Evolutionary conservation across 2,113 vertebrate genomes (phyloP).

Genomic region (pig (Sus scrofa)): T2T-Sscrofa CM000826.6:120139501-120140000

Average conservation of each 20-base stretch:
- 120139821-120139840: not conserved
- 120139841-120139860: not conserved
- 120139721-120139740: not conserved
- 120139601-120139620: not conserved
- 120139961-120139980: slow-evolving; percentile 78
- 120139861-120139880: not conserved
- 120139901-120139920: slow-evolving; percentile 84
- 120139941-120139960: slow-evolving; percentile 85
- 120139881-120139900: not conserved
- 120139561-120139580: not conserved
- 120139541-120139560: not conserved
- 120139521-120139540: not conserved
- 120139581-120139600: not conserved
- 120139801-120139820: not conserved
- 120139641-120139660: not conserved
- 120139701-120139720: not conserved
- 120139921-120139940: slow-evolving; percentile 83
- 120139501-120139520: not conserved
- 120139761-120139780: not conserved
- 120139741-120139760: not conserved
- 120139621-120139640: not conserved
- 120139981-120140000: slow-evolving; percentile 89
- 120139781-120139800: not conserved
- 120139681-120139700: not conserved
- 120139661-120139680: not conserved